phyloP scores from a whole-genome alignment of 2,113 vertebrate genomes.

The Globicephala melas region DNA sequence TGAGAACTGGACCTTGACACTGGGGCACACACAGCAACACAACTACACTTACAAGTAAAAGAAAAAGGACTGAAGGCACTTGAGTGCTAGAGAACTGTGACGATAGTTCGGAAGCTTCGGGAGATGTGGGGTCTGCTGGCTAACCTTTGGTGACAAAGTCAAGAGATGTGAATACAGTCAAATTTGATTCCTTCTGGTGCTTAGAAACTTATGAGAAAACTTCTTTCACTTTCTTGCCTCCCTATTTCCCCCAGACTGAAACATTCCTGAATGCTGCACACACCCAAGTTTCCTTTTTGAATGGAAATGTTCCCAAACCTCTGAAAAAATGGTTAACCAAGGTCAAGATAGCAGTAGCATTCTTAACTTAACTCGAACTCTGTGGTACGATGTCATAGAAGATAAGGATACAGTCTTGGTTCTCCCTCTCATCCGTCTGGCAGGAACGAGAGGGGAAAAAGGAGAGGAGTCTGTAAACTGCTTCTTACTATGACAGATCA shows the following conservation, averaged over 20 bases:
- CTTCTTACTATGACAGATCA: neutral
- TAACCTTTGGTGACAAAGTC: neutral
- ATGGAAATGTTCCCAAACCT: neutral
- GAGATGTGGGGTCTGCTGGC: neutral
- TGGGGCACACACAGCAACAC: too few species aligned
- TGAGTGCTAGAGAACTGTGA: neutral
- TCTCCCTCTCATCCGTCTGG: neutral
- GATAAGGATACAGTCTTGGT: neutral
- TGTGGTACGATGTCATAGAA: rapidly evolving
- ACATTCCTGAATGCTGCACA: neutral
- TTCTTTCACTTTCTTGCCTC: neutral
- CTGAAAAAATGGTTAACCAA: neutral
- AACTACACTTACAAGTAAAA: neutral
- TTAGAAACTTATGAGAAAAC: neutral
- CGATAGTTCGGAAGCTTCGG: neutral
- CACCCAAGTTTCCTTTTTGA: neutral
- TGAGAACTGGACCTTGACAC: neutral
- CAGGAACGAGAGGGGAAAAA: neutral
- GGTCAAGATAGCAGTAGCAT: neutral
- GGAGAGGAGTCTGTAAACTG: too few species aligned
- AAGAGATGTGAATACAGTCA: neutral
- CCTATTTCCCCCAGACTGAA: neutral
- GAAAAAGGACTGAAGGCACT: neutral
- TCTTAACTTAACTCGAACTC: neutral
- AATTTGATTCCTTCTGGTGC: neutral